Evolutionary conservation across 2,888 invertebrate species (phyloP).

Genomic region (Adineta ricciae): DNA sequence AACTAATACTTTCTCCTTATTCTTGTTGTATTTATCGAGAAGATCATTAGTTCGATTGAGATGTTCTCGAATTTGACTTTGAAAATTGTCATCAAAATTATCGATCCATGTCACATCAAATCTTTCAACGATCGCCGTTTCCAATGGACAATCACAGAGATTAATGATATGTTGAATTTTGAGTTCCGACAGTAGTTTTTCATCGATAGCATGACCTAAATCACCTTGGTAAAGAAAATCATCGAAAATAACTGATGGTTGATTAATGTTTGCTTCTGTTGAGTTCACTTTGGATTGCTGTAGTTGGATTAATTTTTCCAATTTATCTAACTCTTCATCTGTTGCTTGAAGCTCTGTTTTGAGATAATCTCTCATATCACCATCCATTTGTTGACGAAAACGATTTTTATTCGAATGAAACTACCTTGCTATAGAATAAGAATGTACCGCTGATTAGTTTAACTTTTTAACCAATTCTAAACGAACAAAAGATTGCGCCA

Average conservation of each 20-base stretch:
- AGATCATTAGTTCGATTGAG: background rate
- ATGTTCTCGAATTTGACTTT: background rate
- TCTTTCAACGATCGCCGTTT: background rate
- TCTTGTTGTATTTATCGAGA: background rate
- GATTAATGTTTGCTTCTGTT: background rate
- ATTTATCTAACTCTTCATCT: background rate
- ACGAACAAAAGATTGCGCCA: background rate
- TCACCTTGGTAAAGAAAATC: constrained; percentile 8
- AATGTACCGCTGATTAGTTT: background rate
- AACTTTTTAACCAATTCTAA: background rate
- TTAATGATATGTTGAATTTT: background rate
- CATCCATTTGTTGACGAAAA: background rate
- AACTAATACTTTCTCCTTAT: background rate
- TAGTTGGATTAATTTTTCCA: background rate
- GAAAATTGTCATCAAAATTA: background rate
- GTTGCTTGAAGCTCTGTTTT: background rate
- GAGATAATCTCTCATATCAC: background rate
- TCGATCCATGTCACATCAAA: background rate
- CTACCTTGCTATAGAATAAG: background rate
- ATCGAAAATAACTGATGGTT: background rate
- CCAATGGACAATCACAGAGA: background rate
- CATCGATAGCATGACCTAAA: background rate
- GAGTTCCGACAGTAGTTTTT: background rate
- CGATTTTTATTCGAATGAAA: background rate
- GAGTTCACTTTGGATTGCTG: background rate